These are phyloP conservation scores for Siderastrea siderea DNA, from an alignment of 92 coral and sea anemone species.

Conservation along the genomic window DNA sequence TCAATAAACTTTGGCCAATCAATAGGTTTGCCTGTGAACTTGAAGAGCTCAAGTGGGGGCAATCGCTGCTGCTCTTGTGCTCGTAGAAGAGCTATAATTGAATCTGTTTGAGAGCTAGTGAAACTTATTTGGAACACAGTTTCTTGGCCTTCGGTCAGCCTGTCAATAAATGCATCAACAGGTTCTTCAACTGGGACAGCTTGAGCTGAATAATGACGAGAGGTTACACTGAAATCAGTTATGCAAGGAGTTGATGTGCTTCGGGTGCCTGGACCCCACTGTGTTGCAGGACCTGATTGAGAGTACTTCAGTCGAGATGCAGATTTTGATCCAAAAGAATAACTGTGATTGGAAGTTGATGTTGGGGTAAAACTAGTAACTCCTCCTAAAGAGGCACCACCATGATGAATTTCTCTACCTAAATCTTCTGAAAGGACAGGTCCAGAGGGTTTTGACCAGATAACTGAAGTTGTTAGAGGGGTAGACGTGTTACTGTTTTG, in stretches of 20 bases:
- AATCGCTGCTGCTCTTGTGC: constrained; percentile 60
- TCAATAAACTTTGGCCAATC: constrained; percentile 64
- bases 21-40: constrained; percentile 46
- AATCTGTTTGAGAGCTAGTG: too few relatives aligned
- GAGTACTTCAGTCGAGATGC: not conserved
- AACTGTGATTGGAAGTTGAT: too few relatives aligned
- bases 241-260: not conserved
- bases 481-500: too few relatives aligned
- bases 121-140: constrained; percentile 9
- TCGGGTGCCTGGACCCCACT: not conserved
- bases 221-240: not conserved
- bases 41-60: constrained; percentile 57
- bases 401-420: too few relatives aligned
- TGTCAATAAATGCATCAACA: constrained; percentile 48
- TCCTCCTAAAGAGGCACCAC: too few relatives aligned
- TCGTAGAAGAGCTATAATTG: constrained; percentile 29
- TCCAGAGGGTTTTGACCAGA: too few relatives aligned
- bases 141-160: constrained; percentile 40
- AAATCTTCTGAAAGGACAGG: too few relatives aligned
- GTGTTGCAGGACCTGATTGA: not conserved
- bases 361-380: not conserved
- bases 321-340: not conserved
- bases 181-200: not conserved
- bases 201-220: not conserved
- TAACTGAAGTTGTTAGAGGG: too few relatives aligned